phyloP scores from a whole-genome alignment of 2,888 invertebrate genomes.

The Acheta domesticus region DNA sequence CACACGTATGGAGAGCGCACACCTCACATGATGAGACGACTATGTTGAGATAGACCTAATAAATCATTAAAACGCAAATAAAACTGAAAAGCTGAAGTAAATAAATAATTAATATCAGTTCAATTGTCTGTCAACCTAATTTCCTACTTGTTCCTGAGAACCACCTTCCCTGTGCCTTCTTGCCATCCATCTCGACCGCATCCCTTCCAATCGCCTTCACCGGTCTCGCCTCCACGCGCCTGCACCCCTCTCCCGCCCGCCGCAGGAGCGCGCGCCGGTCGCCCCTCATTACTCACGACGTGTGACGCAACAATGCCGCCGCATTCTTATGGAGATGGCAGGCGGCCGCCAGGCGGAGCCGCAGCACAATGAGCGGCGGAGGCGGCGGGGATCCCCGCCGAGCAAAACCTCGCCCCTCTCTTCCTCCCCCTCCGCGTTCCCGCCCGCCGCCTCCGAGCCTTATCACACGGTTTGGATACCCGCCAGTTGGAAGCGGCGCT shows the following conservation, averaged over 20 bases:
- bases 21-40: no score
- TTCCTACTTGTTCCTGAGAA: no score
- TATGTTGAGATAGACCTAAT: no score
- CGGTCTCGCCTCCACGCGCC: not conserved
- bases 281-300: not conserved
- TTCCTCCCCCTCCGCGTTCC: not conserved
- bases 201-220: not conserved
- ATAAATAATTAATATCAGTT: no score
- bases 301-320: conserved; percentile 7
- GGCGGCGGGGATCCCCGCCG: not conserved
- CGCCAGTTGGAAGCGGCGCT: conserved; percentile 32
- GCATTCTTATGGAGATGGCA: conserved; percentile 8
- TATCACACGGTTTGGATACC: conserved; percentile 29
- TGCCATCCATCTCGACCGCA: not conserved
- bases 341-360: not conserved
- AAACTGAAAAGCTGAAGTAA: no score
- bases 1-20: no score
- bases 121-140: no score
- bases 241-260: not conserved
- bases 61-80: no score
- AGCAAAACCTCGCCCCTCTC: not conserved
- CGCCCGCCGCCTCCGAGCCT: conserved; percentile 25
- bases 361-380: not conserved
- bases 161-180: not conserved
- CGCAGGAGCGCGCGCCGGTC: not conserved